Base-by-base conservation (phyloP, 2,797 vertebrate species). In the Karalla daura region DNA sequence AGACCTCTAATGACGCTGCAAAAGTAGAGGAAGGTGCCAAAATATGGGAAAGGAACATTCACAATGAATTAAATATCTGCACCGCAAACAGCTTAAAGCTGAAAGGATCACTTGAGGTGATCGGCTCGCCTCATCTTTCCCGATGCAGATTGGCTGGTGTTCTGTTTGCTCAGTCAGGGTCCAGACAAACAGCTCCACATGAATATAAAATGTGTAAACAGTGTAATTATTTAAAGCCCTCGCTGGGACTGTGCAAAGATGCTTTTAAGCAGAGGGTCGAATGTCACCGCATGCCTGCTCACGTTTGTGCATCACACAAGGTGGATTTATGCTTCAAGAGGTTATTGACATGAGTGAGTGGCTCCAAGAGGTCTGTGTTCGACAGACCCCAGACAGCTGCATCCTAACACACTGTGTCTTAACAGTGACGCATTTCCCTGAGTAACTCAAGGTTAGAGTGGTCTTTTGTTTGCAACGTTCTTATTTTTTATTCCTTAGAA, bases 1-100 rank as follows among this genome's bases (percentile, higher is more conserved):
- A 64, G 61, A 65, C 46, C 61, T 59, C 74, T 79, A 64, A 79
- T 76, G 50, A 70, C 72, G 81, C 36, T 61, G 54, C 60, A 65
- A n/a, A 65, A 58, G 30, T 41, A 44, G 61, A 64, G 49, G 56
- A 53, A 7, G 5, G 21, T 68, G 53, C 56, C 46, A 70, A 27
- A 74, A 66, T 43, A 52, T 32, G 27, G 9, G n/a, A 46, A 52
- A 61, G 39, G 8, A 63, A 12, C 3, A 12, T 50, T 32, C 63
- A 7, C 18, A 23, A 17, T 17, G 14, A 65, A 65, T 49, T 55
- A 60, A 35, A 23, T 20, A 53, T 58, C 39, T 18, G 15, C 11
- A 15, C 1, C 1, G 23, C 35, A 39, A 41, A 17, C 5, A 8
- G 17, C 13, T 17, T 14, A n/a, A n/a, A n/a, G 2, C 4, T 13